Evolutionary conservation across 2,888 invertebrate species (phyloP).

Genomic region (Ypsolopha scabrella): DNA sequence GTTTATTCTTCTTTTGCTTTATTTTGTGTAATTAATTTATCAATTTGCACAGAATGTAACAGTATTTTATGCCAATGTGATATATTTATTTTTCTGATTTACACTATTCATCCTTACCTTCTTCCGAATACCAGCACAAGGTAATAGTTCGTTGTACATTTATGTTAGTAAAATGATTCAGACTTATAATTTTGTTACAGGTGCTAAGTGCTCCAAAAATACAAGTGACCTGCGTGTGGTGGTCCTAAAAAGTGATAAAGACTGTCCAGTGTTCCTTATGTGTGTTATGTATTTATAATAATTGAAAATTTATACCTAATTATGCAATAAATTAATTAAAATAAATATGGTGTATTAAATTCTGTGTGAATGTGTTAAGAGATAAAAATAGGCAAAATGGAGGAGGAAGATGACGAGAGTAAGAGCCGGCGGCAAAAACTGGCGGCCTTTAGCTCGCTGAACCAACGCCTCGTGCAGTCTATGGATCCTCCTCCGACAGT

Average conservation of each 20-base stretch:
- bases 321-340: slow-evolving; percentile 44
- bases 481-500: slow-evolving; percentile 12
- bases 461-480: slow-evolving; percentile 39
- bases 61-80: too few relatives aligned
- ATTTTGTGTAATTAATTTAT: too few relatives aligned
- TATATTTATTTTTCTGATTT: too few relatives aligned
- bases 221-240: slow-evolving; percentile 33
- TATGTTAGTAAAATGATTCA: background rate
- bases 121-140: too few relatives aligned
- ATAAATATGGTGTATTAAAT: slow-evolving; percentile 48
- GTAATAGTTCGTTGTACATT: too few relatives aligned
- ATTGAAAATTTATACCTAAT: slow-evolving; percentile 40
- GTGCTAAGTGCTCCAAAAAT: slow-evolving; percentile 32
- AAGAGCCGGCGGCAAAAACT: slow-evolving; percentile 43
- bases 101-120: too few relatives aligned
- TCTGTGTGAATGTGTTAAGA: slow-evolving; percentile 24
- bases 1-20: too few relatives aligned
- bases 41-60: too few relatives aligned
- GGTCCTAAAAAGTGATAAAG: slow-evolving; percentile 63
- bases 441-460: slow-evolving; percentile 45
- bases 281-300: slow-evolving; percentile 42
- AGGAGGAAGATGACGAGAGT: slow-evolving; percentile 58
- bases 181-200: slow-evolving; percentile 47
- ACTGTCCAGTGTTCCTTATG: slow-evolving; percentile 66
- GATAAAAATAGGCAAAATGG: slow-evolving; percentile 25